Evolutionary conservation across 1,140 invertebrate species (phyloP), one percentile per base, ranked within the genome.

Genomic region (Wasmannia auropunctata): DNA sequence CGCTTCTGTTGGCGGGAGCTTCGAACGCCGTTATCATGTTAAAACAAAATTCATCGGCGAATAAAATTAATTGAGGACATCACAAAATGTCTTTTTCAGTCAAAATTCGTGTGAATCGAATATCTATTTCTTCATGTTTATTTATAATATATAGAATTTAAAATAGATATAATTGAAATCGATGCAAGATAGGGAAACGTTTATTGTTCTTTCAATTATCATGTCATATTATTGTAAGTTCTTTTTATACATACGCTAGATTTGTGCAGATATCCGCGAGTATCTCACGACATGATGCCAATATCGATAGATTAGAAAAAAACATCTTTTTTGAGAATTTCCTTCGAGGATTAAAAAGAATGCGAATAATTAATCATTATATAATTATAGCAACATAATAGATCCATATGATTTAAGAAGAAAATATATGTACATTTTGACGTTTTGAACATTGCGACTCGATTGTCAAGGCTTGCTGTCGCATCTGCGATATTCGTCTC

Each of bases 1-100:
- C 16, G 51, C 37, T 11, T 43, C 25, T 22, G 31, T 14, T 43
- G 79, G 79, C 67, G 79, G 51, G 37, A 83, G 8, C 51, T 74
- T 74, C 6, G 14, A 74, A 74, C 7, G 19, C 6, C 28, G 34
- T 37, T 37, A 16, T 65, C 22, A n/a, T 37, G 43, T 69, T 16
- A 19, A 72, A 67, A 54, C 31, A 16, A 40, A 77, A 11, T 79
- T n/a, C 51, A 54, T 67, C 14, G 43, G 8, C 1, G n/a, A 25
- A 37, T 65, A 19, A 65, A 34, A 34, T 34, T 63, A 16, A 31
- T 58, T n/a, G 7, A 74, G 14, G 10, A n/a, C 10, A n/a, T n/a
- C 7, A 43, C 22, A 4, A 72, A 49, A n/a, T 1, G n/a, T 72
- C n/a, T 14, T 25, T 3, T 34, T 11, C n/a, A 51, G 19, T 34